Percentiles rank a stretch among this genome's conserved stretches.
These are phyloP conservation scores for Andricus grossulariae DNA, from an alignment of 1,140 invertebrate species.

Conservation along the genomic window DNA sequence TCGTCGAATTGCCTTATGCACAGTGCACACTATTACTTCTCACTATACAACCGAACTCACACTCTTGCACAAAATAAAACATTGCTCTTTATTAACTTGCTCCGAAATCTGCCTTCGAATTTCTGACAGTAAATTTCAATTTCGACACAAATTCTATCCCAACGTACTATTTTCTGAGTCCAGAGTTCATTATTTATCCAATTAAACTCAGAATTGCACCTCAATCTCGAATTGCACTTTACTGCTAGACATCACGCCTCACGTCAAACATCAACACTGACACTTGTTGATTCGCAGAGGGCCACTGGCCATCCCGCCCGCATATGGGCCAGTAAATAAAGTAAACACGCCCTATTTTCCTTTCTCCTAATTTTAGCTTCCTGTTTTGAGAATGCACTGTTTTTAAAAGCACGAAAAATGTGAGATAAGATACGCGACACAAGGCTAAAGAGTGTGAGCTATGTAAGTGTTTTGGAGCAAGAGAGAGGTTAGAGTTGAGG, in stretches of 20 bases:
- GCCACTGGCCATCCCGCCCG: background rate
- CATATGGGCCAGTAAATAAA: conserved; percentile 1
- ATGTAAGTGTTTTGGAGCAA: background rate
- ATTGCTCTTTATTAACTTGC: background rate
- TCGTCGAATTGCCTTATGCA: background rate
- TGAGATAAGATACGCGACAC: background rate
- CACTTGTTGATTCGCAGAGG: conserved; percentile 64
- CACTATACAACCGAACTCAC: background rate
- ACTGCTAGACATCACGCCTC: background rate
- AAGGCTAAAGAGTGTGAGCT: background rate
- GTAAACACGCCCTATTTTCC: background rate
- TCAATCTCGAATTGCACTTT: background rate
- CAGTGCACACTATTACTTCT: background rate
- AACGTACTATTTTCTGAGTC: background rate
- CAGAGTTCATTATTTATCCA: background rate
- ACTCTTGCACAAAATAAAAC: background rate
- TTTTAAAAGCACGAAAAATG: background rate
- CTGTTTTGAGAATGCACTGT: background rate
- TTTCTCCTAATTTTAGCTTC: background rate
- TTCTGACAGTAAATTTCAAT: background rate
- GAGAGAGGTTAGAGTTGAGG: background rate
- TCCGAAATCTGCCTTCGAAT: background rate
- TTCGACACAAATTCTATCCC: background rate
- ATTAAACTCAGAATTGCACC: background rate
- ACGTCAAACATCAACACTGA: conserved; percentile 31